Conservation (phyloP, 2,113 vertebrate species). For the Dendropsophus ebraccatus region DNA sequence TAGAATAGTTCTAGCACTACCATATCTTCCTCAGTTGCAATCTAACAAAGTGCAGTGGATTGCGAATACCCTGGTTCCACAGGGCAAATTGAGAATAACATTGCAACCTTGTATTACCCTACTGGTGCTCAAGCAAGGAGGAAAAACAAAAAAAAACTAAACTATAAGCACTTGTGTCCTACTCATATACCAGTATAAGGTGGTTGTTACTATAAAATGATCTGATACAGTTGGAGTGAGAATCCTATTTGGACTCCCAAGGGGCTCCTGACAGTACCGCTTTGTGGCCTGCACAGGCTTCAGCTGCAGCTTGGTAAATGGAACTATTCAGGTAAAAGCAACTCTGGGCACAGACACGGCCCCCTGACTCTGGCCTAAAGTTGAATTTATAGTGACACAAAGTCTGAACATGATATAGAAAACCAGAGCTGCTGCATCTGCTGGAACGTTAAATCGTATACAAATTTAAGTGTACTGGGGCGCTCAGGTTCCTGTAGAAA, state of each 20-base stretch:
- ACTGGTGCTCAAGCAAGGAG: no score
- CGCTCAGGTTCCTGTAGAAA: slow-evolving; percentile 40
- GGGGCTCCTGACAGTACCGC: background rate
- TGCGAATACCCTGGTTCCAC: no score
- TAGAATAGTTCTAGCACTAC: no score
- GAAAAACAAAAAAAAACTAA: no score
- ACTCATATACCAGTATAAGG: no score
- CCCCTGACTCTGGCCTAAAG: background rate
- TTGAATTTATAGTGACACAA: background rate
- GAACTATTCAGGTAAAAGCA: background rate
- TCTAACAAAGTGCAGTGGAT: no score
- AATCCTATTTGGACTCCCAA: background rate
- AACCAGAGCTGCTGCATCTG: slow-evolving; percentile 61
- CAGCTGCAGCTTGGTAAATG: background rate
- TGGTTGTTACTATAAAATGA: no score
- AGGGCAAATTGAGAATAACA: no score
- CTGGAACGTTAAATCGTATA: slow-evolving; percentile 57
- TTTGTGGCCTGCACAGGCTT: background rate
- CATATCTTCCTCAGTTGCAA: no score
- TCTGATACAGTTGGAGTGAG: no score
- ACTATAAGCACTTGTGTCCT: no score
- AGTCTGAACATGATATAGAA: slow-evolving; percentile 26
- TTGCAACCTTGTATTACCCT: no score
- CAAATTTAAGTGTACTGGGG: background rate
- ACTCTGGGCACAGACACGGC: background rate